Conservation (phyloP, 2,888 invertebrate genomes). For the Allolobophora icterica region DNA sequence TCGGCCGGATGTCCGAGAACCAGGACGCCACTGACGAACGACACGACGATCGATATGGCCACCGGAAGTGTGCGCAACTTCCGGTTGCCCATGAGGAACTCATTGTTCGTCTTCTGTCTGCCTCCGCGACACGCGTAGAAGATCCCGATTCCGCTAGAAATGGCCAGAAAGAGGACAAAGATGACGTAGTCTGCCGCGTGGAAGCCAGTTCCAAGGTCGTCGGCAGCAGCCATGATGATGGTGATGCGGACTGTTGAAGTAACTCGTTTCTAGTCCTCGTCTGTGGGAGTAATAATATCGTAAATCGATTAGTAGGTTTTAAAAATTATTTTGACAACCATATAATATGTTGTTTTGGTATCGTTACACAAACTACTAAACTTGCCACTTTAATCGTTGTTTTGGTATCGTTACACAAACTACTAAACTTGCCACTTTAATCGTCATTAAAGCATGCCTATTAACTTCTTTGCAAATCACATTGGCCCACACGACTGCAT, state of each 20-base stretch:
- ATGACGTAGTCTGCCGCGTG: constrained; percentile 45
- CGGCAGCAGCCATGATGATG: background rate
- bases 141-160: constrained; percentile 46
- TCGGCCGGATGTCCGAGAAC: constrained; percentile 49
- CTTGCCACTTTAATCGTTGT: no score
- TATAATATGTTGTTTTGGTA: background rate
- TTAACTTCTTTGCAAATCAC: no score
- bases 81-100: constrained; percentile 47
- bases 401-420: background rate
- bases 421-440: no score
- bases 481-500: no score
- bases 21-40: constrained; percentile 47
- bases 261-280: background rate
- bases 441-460: no score
- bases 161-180: constrained; percentile 38
- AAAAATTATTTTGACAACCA: background rate
- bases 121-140: constrained; percentile 47
- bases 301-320: no score
- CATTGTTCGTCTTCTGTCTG: constrained; percentile 45
- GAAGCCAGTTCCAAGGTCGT: constrained; percentile 36
- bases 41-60: constrained; percentile 48
- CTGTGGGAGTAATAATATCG: background rate
- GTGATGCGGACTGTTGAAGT: background rate
- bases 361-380: background rate
- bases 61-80: constrained; percentile 47